phyloP scores from a whole-genome alignment of 2,888 invertebrate genomes.

The Plebejus melissa region DNA sequence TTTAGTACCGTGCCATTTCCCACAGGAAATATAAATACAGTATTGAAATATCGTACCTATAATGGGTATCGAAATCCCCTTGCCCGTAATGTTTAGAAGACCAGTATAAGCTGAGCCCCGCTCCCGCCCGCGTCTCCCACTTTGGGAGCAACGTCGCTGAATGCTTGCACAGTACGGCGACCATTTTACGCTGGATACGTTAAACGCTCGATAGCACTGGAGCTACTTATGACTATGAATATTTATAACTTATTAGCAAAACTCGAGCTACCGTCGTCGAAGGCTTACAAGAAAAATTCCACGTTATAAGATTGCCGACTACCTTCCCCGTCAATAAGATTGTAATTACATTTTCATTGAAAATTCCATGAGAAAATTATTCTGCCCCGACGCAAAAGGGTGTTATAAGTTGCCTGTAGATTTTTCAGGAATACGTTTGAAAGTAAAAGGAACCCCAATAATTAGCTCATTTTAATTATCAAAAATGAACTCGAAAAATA shows the following conservation, averaged over 20 bases:
- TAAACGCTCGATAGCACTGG: slow-evolving; percentile 68
- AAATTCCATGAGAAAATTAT: not conserved
- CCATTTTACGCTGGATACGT: slow-evolving; percentile 43
- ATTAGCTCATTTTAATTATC: no score
- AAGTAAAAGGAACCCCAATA: no score
- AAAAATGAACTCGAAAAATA: no score
- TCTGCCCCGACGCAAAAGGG: not conserved
- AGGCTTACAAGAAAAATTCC: slow-evolving; percentile 43
- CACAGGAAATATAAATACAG: slow-evolving; percentile 69
- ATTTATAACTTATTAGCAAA: slow-evolving; percentile 75
- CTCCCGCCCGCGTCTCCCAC: slow-evolving; percentile 32
- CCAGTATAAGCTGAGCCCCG: slow-evolving; percentile 46
- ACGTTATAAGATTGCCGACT: slow-evolving; percentile 26
- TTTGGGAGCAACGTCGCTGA: not conserved
- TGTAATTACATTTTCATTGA: slow-evolving; percentile 13
- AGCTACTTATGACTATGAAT: slow-evolving; percentile 76
- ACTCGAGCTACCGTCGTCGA: slow-evolving; percentile 52
- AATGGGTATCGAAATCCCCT: slow-evolving; percentile 67
- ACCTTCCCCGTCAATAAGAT: slow-evolving; percentile 16
- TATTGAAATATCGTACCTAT: slow-evolving; percentile 67
- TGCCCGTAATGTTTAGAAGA: slow-evolving; percentile 49
- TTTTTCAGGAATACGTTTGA: no score
- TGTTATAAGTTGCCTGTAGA: not conserved
- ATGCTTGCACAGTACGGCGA: slow-evolving; percentile 28
- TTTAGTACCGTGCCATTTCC: slow-evolving; percentile 48